phyloP scores from a whole-genome alignment of 2,888 invertebrate genomes.

The Sialis lutaria region DNA sequence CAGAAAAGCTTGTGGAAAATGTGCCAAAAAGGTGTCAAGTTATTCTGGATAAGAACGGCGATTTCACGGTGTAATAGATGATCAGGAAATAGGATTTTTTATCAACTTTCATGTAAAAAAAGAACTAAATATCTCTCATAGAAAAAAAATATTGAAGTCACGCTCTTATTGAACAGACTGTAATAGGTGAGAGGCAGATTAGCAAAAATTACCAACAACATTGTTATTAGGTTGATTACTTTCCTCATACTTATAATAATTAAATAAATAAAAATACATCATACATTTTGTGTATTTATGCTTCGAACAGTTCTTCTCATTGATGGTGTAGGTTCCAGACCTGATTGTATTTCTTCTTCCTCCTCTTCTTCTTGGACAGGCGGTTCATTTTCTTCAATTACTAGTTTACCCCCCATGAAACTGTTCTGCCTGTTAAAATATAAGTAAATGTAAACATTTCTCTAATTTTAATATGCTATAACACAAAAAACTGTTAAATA shows the following conservation, averaged over 20 bases:
- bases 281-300: not conserved
- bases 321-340: conserved; percentile 1
- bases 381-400: conserved; percentile 3
- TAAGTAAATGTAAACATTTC: not conserved
- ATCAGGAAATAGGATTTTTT: too few species aligned
- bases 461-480: too few species aligned
- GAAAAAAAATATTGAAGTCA: too few species aligned
- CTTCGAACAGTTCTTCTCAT: not conserved
- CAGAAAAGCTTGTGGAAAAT: too few species aligned
- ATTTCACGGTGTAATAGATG: too few species aligned
- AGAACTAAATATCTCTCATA: too few species aligned
- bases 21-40: too few species aligned
- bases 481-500: too few species aligned
- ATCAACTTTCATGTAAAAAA: too few species aligned
- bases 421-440: not conserved
- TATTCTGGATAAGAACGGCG: too few species aligned
- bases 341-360: not conserved
- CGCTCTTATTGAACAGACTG: too few species aligned
- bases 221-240: not conserved
- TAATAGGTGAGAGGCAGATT: too few species aligned
- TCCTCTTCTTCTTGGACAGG: not conserved
- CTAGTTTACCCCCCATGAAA: conserved; percentile 2
- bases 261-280: not conserved
- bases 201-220: not conserved
- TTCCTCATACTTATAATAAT: not conserved